Conservation (phyloP, 2,888 invertebrate genomes). For the Eudasyphora cyanicolor region DNA sequence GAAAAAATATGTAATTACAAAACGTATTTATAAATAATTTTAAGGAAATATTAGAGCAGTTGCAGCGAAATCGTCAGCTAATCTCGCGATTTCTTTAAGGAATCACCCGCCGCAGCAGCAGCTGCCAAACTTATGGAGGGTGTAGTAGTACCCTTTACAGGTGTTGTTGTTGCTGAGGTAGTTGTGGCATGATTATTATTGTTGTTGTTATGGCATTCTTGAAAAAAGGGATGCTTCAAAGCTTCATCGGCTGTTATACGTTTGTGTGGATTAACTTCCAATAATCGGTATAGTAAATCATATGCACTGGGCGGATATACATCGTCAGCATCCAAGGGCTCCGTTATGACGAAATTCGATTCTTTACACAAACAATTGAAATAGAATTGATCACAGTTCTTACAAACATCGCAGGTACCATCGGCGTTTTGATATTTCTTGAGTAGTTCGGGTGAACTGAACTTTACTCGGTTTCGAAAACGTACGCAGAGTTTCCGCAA, state of each 20-base stretch:
- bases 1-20: constrained; percentile 14
- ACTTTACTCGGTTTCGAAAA: constrained; percentile 77
- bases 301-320: constrained; percentile 87
- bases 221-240: constrained; percentile 88
- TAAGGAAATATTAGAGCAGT: background rate
- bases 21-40: background rate
- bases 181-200: constrained; percentile 41
- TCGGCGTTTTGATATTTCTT: constrained; percentile 72
- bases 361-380: constrained; percentile 79
- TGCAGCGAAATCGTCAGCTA: background rate
- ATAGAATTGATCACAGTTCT: constrained; percentile 78
- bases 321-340: constrained; percentile 76
- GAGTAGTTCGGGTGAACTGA: constrained; percentile 73
- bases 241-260: constrained; percentile 88
- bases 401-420: constrained; percentile 75
- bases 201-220: constrained; percentile 58
- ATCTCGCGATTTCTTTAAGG: constrained; percentile 30
- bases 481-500: constrained; percentile 80
- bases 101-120: constrained; percentile 24
- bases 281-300: constrained; percentile 85
- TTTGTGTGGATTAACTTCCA: constrained; percentile 89
- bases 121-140: constrained; percentile 38
- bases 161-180: constrained; percentile 40
- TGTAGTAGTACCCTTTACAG: constrained; percentile 36
- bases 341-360: constrained; percentile 70